Evolutionary conservation across 1,140 invertebrate genomes (phyloP), one percentile per base, ranked within the genome.

Genomic region (Drosophila miranda): DNA sequence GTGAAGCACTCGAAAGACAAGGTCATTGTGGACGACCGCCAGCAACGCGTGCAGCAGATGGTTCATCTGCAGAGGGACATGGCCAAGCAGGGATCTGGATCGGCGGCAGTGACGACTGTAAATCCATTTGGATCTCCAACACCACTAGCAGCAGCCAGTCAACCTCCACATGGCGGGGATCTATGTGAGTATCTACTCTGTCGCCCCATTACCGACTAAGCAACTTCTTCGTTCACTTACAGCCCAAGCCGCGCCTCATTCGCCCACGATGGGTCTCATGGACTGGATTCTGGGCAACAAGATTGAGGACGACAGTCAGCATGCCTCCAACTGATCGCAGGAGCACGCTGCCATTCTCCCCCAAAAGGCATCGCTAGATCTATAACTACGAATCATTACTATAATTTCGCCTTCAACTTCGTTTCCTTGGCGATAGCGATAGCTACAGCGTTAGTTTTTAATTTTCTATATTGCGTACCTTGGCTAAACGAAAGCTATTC

Each of bases 1-100:
- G 93, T 96, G 60, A 94, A 93, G 69, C 95, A 96, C 82, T 93
- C 93, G 59, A 94, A 94, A 78, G 95, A 96, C 89, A 94, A 96
- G 71, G 93, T 93, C 44, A 91, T 96, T 64, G 93, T 94, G 34
- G 94, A 95, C 54, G 95, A 96, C 74, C 94, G 95, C 72, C 94
- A 96, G 68, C 91, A 93, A 69, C 93, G 95, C n/a, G 93, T 95
- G 75, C 93, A 95, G 58, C 95, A 95, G 91, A 93, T 96, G 93
- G 92, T 94, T 3, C 91, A 96, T 54, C 90, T 96, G 73, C 93
- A 95, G 21, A 93, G 93, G 67, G 95, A 95, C 79, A 94, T 95
- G 58, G 93, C 94, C 55, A 93, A 94, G 70, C 90, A 95, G 60
- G 94, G 93, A 2, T 93, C 95, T 84, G 94, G 94, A 43, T 92